These are phyloP conservation scores for Pangasius djambal DNA, from an alignment of 2,797 vertebrate genomes.

Conservation along the genomic window DNA sequence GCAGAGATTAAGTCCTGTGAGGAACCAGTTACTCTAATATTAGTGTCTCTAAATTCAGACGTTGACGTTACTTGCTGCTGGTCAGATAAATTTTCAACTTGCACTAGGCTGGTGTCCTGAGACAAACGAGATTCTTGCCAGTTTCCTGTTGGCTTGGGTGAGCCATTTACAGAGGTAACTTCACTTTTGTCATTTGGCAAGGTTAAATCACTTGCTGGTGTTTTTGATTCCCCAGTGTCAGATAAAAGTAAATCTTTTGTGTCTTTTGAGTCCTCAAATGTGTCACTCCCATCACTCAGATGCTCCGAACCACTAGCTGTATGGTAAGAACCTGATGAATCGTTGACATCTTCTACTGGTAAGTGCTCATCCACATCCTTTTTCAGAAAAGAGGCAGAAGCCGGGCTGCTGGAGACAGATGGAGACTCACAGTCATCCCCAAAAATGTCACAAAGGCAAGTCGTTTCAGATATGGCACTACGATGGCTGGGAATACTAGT, in stretches of 20 bases:
- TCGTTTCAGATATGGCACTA: constrained; percentile 78
- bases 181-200: constrained; percentile 26
- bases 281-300: constrained; percentile 80
- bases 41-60: constrained; percentile 37
- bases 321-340: constrained; percentile 79
- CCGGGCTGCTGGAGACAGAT: constrained; percentile 71
- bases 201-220: constrained; percentile 20
- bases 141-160: constrained; percentile 25
- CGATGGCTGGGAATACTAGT: constrained; percentile 72
- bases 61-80: constrained; percentile 20
- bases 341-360: constrained; percentile 66
- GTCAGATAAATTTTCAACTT: constrained; percentile 40
- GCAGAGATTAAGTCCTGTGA: constrained; percentile 15
- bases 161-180: constrained; percentile 12
- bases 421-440: constrained; percentile 75
- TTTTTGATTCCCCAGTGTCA: constrained; percentile 48
- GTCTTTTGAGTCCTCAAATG: constrained; percentile 75
- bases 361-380: constrained; percentile 61
- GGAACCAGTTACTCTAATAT: constrained; percentile 30
- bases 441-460: constrained; percentile 82
- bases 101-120: constrained; percentile 10
- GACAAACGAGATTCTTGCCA: constrained; percentile 10
- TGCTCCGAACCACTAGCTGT: constrained; percentile 75
- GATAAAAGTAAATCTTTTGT: constrained; percentile 41
- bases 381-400: constrained; percentile 61